These are phyloP conservation scores for Papilio gigon DNA, from an alignment of 2,888 invertebrate species.

Conservation along the genomic window DNA sequence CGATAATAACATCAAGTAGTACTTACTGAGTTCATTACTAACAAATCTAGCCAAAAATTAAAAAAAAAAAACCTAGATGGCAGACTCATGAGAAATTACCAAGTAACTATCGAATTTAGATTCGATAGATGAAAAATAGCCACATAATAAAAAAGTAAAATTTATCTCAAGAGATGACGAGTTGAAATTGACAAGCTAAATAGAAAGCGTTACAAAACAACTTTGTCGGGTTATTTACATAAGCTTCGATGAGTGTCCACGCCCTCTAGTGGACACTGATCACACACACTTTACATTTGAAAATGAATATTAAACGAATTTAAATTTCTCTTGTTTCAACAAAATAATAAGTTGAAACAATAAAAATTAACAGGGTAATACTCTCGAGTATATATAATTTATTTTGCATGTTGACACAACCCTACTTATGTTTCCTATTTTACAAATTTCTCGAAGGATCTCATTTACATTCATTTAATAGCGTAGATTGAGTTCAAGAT, in stretches of 20 bases:
- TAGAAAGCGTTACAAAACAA: conserved; percentile 24
- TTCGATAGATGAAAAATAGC: not conserved
- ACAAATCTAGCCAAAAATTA: not conserved
- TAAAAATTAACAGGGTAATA: not conserved
- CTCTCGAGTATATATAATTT: not conserved
- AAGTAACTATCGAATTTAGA: not conserved
- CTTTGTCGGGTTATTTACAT: conserved; percentile 2
- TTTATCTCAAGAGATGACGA: conserved; percentile 1
- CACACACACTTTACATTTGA: not conserved
- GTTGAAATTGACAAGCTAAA: not conserved
- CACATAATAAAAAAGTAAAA: not conserved
- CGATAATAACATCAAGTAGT: not conserved
- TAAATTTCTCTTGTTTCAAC: conserved; percentile 4
- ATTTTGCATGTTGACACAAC: not conserved
- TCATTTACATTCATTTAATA: conserved; percentile 7
- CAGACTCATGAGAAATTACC: conserved; percentile 3
- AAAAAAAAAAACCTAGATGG: not conserved
- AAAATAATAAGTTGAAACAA: not conserved
- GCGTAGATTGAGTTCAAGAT: not conserved
- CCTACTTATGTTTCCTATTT: conserved; percentile 16
- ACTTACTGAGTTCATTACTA: not conserved
- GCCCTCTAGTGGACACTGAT: not conserved
- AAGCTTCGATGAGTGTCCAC: conserved; percentile 8
- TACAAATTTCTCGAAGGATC: conserved; percentile 5
- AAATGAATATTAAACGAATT: not conserved